Evolutionary conservation across 1,140 invertebrate species (phyloP), one percentile per base, ranked within the genome.

Genomic region (Euura saliciscinereae): DNA sequence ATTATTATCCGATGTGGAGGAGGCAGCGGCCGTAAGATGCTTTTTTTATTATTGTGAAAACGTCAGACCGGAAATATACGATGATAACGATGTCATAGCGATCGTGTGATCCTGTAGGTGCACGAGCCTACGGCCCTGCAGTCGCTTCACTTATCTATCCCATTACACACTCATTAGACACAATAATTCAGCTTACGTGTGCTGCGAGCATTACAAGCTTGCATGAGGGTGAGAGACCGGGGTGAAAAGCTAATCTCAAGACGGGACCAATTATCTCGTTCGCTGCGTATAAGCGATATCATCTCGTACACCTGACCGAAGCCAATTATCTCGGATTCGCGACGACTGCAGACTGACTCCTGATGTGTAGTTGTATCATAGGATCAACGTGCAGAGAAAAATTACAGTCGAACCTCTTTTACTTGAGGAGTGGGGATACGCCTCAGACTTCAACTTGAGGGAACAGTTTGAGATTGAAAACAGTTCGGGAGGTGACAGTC

Each of bases 151-250:
- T 59, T 59, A 59, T 59, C 51, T 59, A 59, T 59, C 64, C 70
- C 68, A 76, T 76, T 68, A 65, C 64, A 68, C 59, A 68, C 43
- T 43, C 75, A 78, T 78, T 77, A 73, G 75, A 45, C 69, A 71
- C 73, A 45, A 70, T 74, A 76, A 76, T 76, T 76, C 65, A 64
- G 69, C 74, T 77, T 78, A 76, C 70, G 65, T 72, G 69, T 72
- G 65, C 73, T 69, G 51, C 44, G 71, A 72, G 8, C 51, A 3
- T 59, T 43, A 74, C 28, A 70, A 74, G 46, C 69, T 65, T 74
- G 68, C 67, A 46, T 2, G 51, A 3, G 4, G 51, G 51, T n/a
- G 51, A 11, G 69, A 65, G 28, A 44, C 3, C 10, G n/a, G 43
- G 66, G 42, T 67, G 67, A 44, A n/a, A 59, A 59, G 70, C 73